Evolutionary conservation across 2,113 vertebrate genomes (phyloP), one percentile per base, ranked within the genome.

Genomic region (Eptesicus fuscus): DNA sequence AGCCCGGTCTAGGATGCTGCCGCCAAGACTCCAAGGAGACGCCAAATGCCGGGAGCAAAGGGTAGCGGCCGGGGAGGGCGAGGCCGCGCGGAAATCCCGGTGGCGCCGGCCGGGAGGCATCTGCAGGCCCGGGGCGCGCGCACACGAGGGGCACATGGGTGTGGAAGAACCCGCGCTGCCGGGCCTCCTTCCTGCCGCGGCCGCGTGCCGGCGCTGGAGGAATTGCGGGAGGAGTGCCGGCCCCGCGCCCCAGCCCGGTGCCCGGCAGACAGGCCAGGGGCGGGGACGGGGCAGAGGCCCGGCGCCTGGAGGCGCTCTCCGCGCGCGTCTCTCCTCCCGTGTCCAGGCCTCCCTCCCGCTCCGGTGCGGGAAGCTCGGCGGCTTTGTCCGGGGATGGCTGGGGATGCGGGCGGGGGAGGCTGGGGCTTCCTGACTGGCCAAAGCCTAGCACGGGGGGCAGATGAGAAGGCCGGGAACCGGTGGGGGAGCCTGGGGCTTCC

Each of bases 121-220:
- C 73, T 85, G 88, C 93, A 87, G 94, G 92, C 96, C 90, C 9
- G 88, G 79, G 94, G 83, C 92, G 86, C 96, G 96, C 96, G 96
- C 96, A 92, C 95, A 69, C 93, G 76, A 73, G 73, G 78, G 89
- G 79, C 97, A 96, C 96, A 90, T 96, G 97, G 97, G 92, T 86
- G 91, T 91, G 90, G 87, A 67, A 49, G 67, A 69, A 20, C 91
- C 59, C 9, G 91, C 61, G 88, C 94, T n/a, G 69, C 84, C 23
- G 73, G 53, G 90, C 95, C 90, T 90, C 79, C 78, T 92, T 22
- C 76, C 90, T 67, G 92, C 89, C 47, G 78, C 49, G 0, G 78
- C 88, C 30, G 35, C 70, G 56, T 30, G 78, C 78, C 0, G 18
- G 65, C 4, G 47, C 53, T 10, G 70, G 56, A 80, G 47, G n/a